Conservation (phyloP, 2,888 invertebrate genomes). For the Julus scanicus region DNA sequence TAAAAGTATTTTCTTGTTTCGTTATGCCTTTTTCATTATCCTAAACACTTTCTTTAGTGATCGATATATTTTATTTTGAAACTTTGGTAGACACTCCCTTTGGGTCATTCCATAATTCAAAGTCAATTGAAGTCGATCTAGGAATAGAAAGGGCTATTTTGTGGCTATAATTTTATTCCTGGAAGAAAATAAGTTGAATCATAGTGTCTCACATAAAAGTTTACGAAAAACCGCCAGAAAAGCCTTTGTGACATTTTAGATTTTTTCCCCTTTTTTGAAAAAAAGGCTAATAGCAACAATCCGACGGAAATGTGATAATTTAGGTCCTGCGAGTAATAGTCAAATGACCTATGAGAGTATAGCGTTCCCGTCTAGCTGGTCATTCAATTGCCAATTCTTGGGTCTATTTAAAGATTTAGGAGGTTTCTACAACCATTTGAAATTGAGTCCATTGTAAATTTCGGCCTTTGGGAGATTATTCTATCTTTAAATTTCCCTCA, state of each 20-base stretch:
- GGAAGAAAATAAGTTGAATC: not conserved
- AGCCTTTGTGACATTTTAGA: not conserved
- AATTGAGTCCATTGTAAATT: conserved; percentile 45
- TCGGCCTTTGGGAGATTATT: conserved; percentile 36
- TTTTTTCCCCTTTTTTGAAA: not conserved
- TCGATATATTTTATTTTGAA: conserved; percentile 13
- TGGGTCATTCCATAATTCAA: conserved; percentile 21
- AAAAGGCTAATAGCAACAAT: conserved; percentile 42
- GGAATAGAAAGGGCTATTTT: not conserved
- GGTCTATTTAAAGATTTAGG: conserved; percentile 42
- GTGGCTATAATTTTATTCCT: not conserved
- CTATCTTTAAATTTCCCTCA: conserved; percentile 39
- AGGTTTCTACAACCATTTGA: conserved; percentile 37
- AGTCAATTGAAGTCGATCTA: not conserved
- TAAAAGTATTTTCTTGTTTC: not conserved
- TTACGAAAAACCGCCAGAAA: conserved; percentile 15
- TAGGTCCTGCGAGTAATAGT: conserved; percentile 2
- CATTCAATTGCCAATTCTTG: conserved; percentile 11
- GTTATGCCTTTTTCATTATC: not conserved
- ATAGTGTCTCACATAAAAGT: conserved; percentile 15
- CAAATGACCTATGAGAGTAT: conserved; percentile 28
- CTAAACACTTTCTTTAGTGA: not conserved
- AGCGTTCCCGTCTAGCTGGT: conserved; percentile 6
- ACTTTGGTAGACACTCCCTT: not conserved
- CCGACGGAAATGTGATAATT: conserved; percentile 36